These are phyloP conservation scores for Chrysopa pallens DNA, from an alignment of 1,140 invertebrate genomes.

Conservation along the genomic window DNA sequence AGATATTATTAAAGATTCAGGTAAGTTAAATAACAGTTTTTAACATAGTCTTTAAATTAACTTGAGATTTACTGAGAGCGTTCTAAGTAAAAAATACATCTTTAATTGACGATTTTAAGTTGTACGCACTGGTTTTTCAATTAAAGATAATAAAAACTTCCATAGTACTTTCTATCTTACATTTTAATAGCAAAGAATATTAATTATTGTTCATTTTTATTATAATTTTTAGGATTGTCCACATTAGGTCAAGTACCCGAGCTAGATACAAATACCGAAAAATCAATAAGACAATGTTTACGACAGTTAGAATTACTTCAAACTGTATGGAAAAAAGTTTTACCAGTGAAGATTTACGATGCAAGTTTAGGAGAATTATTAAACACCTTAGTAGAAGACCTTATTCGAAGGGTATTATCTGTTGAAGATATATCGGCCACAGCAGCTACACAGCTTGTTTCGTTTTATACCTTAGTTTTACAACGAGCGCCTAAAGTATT, in stretches of 20 bases:
- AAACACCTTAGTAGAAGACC: conserved; percentile 25
- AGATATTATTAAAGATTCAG: conserved; percentile 51
- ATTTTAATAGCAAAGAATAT: too few species aligned
- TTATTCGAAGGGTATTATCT: conserved; percentile 28
- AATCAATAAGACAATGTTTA: conserved; percentile 60
- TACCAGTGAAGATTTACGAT: conserved; percentile 25
- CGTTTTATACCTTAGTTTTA: conserved; percentile 30
- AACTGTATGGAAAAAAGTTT: conserved; percentile 58
- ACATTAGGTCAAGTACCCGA: conserved; percentile 19
- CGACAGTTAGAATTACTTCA: conserved; percentile 67
- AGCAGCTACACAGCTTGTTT: conserved; percentile 30
- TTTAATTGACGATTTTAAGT: too few species aligned
- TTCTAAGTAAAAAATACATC: too few species aligned
- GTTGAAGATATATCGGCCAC: conserved; percentile 33
- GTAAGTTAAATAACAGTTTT: conserved; percentile 20
- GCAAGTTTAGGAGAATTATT: conserved; percentile 23
- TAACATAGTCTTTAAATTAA: background rate
- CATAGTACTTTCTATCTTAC: too few species aligned
- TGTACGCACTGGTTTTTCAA: too few species aligned
- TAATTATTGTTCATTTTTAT: too few species aligned
- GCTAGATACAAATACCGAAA: conserved; percentile 43
- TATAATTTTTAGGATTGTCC: background rate
- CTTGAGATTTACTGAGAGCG: too few species aligned
- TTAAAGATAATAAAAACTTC: too few species aligned
- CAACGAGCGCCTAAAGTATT: conserved; percentile 29